These are phyloP conservation scores for Coecobrya sp. DNA, from an alignment of 2,888 invertebrate species.

Conservation along the genomic window DNA sequence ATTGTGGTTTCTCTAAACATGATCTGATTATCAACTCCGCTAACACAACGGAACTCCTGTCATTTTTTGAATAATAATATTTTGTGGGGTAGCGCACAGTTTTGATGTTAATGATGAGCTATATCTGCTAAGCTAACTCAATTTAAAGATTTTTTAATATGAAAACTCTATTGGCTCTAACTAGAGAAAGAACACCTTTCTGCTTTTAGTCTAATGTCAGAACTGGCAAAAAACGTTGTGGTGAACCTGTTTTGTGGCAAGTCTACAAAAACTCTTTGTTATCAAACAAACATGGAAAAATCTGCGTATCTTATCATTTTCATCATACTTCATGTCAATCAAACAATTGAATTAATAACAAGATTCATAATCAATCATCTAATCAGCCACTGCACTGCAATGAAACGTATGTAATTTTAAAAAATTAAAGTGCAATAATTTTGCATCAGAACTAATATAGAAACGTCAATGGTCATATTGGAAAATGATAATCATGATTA, in stretches of 20 bases:
- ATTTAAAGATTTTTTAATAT: not conserved
- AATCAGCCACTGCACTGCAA: not conserved
- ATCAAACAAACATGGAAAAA: conserved; percentile 40
- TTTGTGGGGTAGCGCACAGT: not conserved
- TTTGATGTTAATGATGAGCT: conserved; percentile 29
- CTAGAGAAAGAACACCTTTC: not conserved
- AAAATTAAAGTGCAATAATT: no score
- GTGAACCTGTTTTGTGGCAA: not conserved
- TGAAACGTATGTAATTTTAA: no score
- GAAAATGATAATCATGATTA: no score
- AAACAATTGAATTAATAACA: not conserved
- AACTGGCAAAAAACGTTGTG: not conserved
- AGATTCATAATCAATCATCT: not conserved
- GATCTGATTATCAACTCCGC: conserved; percentile 37
- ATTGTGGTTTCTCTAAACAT: not conserved
- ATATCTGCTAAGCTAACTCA: not conserved
- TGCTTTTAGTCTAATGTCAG: not conserved
- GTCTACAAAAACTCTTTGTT: not conserved
- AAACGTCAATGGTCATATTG: no score
- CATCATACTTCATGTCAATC: not conserved
- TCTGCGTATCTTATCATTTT: conserved; percentile 7
- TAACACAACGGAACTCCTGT: not conserved
- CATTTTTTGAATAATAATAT: conserved; percentile 37
- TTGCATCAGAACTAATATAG: no score
- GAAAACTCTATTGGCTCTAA: not conserved